Percentiles rank a stretch among this genome's conserved stretches.
These are phyloP conservation scores for Xenotilapia leptura DNA, from an alignment of 2,113 vertebrate species.

Conservation along the genomic window DNA sequence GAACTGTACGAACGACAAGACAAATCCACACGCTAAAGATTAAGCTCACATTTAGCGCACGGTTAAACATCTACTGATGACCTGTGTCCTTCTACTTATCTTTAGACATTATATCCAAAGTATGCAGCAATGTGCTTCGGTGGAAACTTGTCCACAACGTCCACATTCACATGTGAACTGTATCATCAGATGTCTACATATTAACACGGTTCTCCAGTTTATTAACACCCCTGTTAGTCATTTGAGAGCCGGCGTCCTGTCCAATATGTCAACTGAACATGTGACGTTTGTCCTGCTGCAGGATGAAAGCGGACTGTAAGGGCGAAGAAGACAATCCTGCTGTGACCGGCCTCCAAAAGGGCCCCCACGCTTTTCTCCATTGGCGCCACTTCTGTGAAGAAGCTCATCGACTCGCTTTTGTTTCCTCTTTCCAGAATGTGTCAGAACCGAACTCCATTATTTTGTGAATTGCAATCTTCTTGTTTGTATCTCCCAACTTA, in stretches of 20 bases:
- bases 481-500: background rate
- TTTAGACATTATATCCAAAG: background rate
- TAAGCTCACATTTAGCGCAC: slow-evolving; percentile 11
- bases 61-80: background rate
- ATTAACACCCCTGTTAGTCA: slow-evolving; percentile 8
- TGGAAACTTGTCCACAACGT: background rate
- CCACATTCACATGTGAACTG: background rate
- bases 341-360: background rate
- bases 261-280: background rate
- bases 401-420: background rate
- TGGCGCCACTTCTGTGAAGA: background rate
- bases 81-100: background rate
- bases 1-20: background rate
- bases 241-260: background rate
- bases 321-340: background rate
- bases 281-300: slow-evolving; percentile 30
- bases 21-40: slow-evolving; percentile 1
- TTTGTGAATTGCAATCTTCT: background rate
- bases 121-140: background rate
- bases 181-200: background rate
- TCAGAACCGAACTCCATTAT: background rate
- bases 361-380: background rate
- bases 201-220: background rate
- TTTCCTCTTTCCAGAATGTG: background rate
- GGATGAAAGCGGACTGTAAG: slow-evolving; percentile 63